phyloP scores from a whole-genome alignment of 1,140 invertebrate species.

The Branchinecta lynchi region DNA sequence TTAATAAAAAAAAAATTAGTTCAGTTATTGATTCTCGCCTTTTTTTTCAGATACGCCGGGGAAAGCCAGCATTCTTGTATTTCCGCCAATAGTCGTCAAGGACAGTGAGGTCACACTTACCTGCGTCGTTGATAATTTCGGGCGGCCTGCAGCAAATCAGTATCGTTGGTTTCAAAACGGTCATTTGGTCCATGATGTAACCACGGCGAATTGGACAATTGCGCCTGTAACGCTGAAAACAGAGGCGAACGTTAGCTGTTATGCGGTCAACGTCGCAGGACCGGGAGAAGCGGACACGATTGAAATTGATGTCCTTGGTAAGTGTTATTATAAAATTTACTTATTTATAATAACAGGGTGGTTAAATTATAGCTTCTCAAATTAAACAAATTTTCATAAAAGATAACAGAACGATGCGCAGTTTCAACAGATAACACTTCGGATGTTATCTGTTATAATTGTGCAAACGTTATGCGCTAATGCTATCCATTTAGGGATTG shows the following conservation, averaged over 20 bases:
- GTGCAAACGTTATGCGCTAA: no score
- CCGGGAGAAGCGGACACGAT: constrained; percentile 51
- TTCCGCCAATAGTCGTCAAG: constrained; percentile 59
- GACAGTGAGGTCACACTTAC: constrained; percentile 55
- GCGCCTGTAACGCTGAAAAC: constrained; percentile 62
- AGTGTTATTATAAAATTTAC: constrained; percentile 22
- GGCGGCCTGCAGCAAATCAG: constrained; percentile 51
- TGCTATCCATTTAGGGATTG: no score
- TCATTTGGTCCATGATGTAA: constrained; percentile 50
- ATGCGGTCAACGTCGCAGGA: constrained; percentile 63
- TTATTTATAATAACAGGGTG: no score
- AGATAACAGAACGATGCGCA: no score
- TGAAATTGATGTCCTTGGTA: constrained; percentile 60
- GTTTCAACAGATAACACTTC: no score
- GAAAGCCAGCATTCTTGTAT: constrained; percentile 47
- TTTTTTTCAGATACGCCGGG: constrained; percentile 49
- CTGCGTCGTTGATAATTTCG: constrained; percentile 62
- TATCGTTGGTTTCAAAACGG: constrained; percentile 63
- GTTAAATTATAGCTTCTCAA: no score
- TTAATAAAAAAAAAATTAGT: no score
- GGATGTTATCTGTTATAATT: no score
- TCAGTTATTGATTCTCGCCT: background rate
- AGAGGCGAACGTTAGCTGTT: constrained; percentile 69
- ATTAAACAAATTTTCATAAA: no score
- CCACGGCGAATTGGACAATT: constrained; percentile 54